A percentile compares a stretch with the other conserved stretches of the same genome.
phyloP scores from a whole-genome alignment of 2,888 invertebrate species.

The Folsomia manolachei region DNA sequence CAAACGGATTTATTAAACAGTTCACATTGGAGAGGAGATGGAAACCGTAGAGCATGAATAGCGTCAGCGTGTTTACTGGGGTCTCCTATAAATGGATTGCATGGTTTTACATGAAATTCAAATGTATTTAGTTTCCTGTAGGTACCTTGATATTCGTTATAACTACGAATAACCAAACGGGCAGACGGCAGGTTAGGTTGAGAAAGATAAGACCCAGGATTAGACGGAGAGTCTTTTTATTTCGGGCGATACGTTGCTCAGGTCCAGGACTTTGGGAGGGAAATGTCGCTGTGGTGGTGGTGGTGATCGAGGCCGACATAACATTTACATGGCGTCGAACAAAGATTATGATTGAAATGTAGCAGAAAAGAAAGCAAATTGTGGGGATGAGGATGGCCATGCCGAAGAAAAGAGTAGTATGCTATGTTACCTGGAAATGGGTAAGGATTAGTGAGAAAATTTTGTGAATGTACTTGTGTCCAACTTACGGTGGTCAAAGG shows the following conservation, averaged over 20 bases:
- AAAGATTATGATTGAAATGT: conserved; percentile 41
- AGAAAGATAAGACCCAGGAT: conserved; percentile 60
- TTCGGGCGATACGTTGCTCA: conserved; percentile 11
- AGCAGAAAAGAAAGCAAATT: conserved; percentile 36
- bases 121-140: too few species aligned
- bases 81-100: too few species aligned
- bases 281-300: too few species aligned
- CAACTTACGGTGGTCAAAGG: too few species aligned
- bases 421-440: too few species aligned
- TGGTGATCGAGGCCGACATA: too few species aligned
- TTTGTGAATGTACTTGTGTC: too few species aligned
- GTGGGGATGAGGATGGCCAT: conserved; percentile 24
- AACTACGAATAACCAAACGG: conserved; percentile 60
- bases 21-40: conserved; percentile 59
- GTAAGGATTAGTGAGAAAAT: too few species aligned
- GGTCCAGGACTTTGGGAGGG: neutral
- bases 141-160: conserved; percentile 51
- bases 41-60: conserved; percentile 56
- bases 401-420: conserved; percentile 36
- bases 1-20: conserved; percentile 61
- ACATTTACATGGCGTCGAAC: conserved; percentile 33
- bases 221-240: conserved; percentile 59
- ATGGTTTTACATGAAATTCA: too few species aligned
- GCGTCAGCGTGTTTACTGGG: conserved; percentile 9
- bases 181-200: conserved; percentile 59